phyloP scores from a whole-genome alignment of 2,113 vertebrate genomes.

The Rhabdomys dilectus region DNA sequence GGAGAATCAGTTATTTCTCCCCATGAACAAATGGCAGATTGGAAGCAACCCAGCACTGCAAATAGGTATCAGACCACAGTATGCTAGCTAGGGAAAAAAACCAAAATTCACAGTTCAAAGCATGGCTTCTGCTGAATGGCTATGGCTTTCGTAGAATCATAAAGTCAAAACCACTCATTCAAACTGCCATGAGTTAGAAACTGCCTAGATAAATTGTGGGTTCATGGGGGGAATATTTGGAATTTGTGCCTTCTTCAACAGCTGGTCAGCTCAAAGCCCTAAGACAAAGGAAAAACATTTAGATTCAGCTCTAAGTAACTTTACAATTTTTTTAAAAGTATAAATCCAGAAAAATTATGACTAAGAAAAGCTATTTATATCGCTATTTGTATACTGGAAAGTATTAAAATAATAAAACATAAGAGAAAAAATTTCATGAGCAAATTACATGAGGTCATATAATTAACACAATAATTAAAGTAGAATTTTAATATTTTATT shows the following conservation, averaged over 20 bases:
- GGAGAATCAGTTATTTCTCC: neutral
- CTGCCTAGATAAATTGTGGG: neutral
- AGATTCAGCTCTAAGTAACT: neutral
- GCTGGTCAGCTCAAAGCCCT: neutral
- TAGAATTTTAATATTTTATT: slow-evolving; percentile 35
- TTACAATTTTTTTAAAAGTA: neutral
- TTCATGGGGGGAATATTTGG: neutral
- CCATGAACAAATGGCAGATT: neutral
- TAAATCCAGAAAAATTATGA: slow-evolving; percentile 12
- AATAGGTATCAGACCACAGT: neutral
- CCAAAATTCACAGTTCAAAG: neutral
- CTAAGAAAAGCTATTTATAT: slow-evolving; percentile 31
- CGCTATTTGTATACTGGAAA: neutral
- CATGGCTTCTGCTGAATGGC: neutral
- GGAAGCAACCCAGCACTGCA: neutral
- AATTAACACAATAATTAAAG: slow-evolving; percentile 40
- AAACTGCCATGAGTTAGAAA: neutral
- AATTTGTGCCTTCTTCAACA: slow-evolving; percentile 32
- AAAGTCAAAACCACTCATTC: neutral
- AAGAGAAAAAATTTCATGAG: neutral
- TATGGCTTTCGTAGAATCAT: slow-evolving; percentile 2
- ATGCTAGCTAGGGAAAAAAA: neutral
- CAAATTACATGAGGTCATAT: neutral
- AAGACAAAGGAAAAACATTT: neutral
- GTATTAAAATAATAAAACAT: slow-evolving; percentile 33